Evolutionary conservation across 2,113 vertebrate species (phyloP).

Genomic region (Percina caprodes): DNA sequence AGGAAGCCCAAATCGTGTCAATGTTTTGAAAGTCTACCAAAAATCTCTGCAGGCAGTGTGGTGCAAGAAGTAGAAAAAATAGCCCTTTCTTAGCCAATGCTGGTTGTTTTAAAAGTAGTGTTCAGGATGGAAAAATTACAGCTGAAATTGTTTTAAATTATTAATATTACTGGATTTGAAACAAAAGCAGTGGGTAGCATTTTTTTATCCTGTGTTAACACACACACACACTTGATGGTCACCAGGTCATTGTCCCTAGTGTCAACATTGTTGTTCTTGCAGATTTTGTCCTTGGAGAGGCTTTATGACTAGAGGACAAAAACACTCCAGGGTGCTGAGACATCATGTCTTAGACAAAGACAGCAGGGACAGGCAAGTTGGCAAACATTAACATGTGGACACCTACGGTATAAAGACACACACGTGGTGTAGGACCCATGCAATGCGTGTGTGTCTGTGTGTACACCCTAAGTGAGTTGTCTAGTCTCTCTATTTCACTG

Average conservation of each 20-base stretch:
- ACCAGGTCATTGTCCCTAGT: slow-evolving; percentile 77
- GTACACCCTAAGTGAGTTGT: slow-evolving; percentile 44
- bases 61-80: not conserved
- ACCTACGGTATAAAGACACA: slow-evolving; percentile 31
- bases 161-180: not conserved
- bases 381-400: slow-evolving; percentile 35
- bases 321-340: slow-evolving; percentile 88
- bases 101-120: not conserved
- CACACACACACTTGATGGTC: not conserved
- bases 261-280: slow-evolving; percentile 85
- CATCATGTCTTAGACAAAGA: slow-evolving; percentile 85
- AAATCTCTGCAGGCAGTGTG: not conserved
- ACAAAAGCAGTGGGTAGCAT: not conserved
- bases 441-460: not conserved
- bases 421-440: slow-evolving; percentile 31
- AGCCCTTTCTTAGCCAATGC: not conserved
- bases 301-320: slow-evolving; percentile 88
- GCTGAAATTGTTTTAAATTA: not conserved
- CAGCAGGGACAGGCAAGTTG: slow-evolving; percentile 30
- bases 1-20: not conserved
- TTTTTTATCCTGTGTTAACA: not conserved
- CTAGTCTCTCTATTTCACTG: slow-evolving; percentile 47
- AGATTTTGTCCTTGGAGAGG: slow-evolving; percentile 89
- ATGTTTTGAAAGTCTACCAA: not conserved
- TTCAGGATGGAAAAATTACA: not conserved